phyloP scores from a whole-genome alignment of 2,113 vertebrate species.

The Lampris megalopsis region DNA sequence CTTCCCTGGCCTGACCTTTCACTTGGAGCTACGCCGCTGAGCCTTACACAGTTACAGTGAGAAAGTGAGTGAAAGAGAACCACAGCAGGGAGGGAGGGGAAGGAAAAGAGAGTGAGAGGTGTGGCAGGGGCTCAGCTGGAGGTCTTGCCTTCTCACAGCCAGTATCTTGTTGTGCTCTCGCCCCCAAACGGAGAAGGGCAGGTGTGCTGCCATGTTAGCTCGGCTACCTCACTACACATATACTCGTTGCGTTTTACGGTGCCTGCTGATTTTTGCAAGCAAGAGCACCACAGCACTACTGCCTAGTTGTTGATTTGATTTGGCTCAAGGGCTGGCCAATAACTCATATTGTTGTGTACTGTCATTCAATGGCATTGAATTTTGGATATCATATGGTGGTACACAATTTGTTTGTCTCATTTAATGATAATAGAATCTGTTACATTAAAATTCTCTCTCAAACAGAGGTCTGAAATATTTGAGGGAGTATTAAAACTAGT shows the following conservation, averaged over 20 bases:
- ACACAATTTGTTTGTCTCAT: no score
- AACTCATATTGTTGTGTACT: no score
- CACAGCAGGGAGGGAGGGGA: neutral
- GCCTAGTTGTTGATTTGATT: no score
- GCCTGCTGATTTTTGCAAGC: no score
- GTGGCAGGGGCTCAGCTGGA: conserved; percentile 40
- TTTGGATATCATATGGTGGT: no score
- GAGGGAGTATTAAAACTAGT: no score
- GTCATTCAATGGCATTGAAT: no score
- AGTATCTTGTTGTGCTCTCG: conserved; percentile 30
- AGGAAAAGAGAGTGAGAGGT: neutral
- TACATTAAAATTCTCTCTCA: no score
- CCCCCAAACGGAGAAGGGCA: conserved; percentile 32
- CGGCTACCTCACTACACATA: conserved; percentile 4
- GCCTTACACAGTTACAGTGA: neutral
- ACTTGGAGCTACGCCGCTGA: neutral
- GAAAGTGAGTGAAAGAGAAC: conserved; percentile 20
- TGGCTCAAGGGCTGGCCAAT: no score
- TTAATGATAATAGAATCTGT: no score
- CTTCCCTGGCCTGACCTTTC: conserved; percentile 19
- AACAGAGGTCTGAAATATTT: no score
- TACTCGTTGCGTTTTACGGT: conserved; percentile 2
- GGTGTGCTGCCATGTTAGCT: conserved; percentile 6
- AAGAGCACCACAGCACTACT: no score
- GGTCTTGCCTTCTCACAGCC: conserved; percentile 18